Evolutionary conservation across 2,797 vertebrate species (phyloP).

Genomic region (Delichon dasypus): DNA sequence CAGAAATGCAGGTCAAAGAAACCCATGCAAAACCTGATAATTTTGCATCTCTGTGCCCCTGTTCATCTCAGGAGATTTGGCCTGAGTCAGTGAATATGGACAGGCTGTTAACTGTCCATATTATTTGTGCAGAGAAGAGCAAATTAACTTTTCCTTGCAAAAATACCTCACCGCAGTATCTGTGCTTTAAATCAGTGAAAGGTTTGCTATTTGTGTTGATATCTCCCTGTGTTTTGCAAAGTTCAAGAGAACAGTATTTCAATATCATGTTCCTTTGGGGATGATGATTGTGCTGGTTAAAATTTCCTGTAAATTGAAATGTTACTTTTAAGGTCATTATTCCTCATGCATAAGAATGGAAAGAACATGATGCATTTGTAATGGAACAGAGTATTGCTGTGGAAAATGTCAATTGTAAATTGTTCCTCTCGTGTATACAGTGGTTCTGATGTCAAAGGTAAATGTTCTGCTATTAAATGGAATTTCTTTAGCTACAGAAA

Average conservation of each 20-base stretch:
- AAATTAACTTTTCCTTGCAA: constrained; percentile 29
- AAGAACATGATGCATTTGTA: constrained; percentile 34
- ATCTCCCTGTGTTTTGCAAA: background rate
- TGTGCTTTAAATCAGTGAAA: background rate
- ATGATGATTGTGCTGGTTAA: background rate
- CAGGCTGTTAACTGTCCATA: background rate
- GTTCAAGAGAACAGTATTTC: constrained; percentile 34
- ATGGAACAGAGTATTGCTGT: constrained; percentile 18
- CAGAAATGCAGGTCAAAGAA: constrained; percentile 14
- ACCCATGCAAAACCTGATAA: background rate
- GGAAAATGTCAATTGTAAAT: constrained; percentile 53
- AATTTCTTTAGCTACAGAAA: constrained; percentile 29
- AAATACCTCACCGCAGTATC: background rate
- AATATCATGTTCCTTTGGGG: constrained; percentile 2
- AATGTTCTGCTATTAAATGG: constrained; percentile 39
- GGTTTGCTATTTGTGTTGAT: constrained; percentile 18
- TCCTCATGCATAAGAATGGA: constrained; percentile 26
- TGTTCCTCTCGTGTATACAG: constrained; percentile 33
- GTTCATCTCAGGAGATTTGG: background rate
- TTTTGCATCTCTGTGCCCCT: background rate
- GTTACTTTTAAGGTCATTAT: constrained; percentile 54
- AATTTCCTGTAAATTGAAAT: constrained; percentile 45
- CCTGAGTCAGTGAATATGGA: background rate
- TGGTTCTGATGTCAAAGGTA: constrained; percentile 46
- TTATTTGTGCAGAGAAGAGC: background rate